Evolutionary conservation across 1,140 invertebrate species (phyloP), one percentile per base, ranked within the genome.

Genomic region (Drosophila pachea): DNA sequence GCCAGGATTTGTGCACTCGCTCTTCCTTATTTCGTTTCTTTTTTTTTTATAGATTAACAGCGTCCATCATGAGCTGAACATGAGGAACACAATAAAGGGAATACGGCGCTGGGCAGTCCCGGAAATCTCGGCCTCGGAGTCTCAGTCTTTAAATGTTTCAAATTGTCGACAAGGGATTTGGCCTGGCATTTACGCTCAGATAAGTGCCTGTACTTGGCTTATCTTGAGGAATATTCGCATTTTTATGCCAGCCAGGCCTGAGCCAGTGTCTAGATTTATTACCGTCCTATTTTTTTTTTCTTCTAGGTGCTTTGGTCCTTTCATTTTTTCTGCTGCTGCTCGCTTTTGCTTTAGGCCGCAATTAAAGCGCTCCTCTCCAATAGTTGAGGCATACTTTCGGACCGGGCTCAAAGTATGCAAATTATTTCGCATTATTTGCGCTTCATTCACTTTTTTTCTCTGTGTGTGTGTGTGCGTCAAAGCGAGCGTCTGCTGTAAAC

Each of bases 111-210:
- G 31, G 54, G 50, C 56, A 52, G 22, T 54, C 58, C 40, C 36
- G 35, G 6, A 43, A 81, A 81, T 76, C 79, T 67, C 49, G 53
- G 69, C 49, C 22, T 22, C 1, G 22, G 22, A 22, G 22, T 22
- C 61, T 55, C 49, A 74, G 70, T 81, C 76, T 86, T 84, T 84
- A 86, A 84, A 84, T 86, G 81, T 84, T 84, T 84, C 81, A 76
- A 86, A 84, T 84, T 74, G 81, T 78, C 81, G 68, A 81, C 81
- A 86, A 81, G 81, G 81, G 81, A 84, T 86, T 84, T 84, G 82
- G 62, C 70, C 59, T 68, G 81, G 81, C 71, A 81, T 84, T 84
- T 83, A 70, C 70, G 82, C 73, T 52, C 68, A 81, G 81, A 84
- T 84, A 84, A 84, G 81, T 76, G 74, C 64, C 76, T 71, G 73